A percentile compares a stretch with the other conserved stretches of the same genome.
These are phyloP conservation scores for Cirrhinus mrigala DNA, from an alignment of 2,797 vertebrate species.

Conservation along the genomic window DNA sequence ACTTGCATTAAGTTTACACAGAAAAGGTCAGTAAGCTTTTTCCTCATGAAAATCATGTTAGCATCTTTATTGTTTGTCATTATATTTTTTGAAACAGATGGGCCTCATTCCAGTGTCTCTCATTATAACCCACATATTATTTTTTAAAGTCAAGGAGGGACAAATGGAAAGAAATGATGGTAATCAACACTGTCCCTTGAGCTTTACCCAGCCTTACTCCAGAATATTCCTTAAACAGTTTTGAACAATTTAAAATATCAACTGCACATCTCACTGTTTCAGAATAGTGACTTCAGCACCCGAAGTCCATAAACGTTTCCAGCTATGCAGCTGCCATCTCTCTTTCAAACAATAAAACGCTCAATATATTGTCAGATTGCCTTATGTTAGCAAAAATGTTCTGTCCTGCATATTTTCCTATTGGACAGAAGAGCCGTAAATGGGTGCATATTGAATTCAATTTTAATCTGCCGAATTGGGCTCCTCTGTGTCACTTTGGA, in stretches of 20 bases:
- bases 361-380: slow-evolving; percentile 31
- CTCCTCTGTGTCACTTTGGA: neutral
- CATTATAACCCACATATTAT: neutral
- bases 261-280: slow-evolving; percentile 6
- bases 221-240: neutral
- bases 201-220: neutral
- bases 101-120: neutral
- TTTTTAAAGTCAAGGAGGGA: neutral
- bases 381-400: slow-evolving; percentile 7
- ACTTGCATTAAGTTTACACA: neutral
- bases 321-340: neutral
- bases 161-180: neutral
- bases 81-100: neutral
- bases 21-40: neutral
- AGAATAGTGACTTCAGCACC: neutral
- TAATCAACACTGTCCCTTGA: neutral
- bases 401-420: neutral
- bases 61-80: neutral
- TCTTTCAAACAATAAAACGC: slow-evolving; percentile 13
- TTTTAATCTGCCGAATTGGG: slow-evolving; percentile 13
- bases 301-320: neutral
- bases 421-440: neutral
- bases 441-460: slow-evolving; percentile 10
- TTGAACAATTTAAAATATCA: neutral
- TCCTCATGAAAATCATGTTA: neutral